Evolutionary conservation across 2,888 invertebrate species (phyloP).

Genomic region (Scrobipalpa atriplicella): DNA sequence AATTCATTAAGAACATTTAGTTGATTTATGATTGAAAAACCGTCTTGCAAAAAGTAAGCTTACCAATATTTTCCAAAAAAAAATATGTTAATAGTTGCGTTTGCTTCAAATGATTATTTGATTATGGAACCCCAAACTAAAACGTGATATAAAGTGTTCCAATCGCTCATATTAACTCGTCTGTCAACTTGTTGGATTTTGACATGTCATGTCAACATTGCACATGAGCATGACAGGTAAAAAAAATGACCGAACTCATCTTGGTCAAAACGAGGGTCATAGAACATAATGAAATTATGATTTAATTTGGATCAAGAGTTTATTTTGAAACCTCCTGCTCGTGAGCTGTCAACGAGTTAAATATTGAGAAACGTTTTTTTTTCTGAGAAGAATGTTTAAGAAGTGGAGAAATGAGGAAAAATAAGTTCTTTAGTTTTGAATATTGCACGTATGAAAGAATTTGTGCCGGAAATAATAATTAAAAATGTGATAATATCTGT

Average conservation of each 20-base stretch:
- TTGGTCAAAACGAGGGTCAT: slow-evolving; percentile 41
- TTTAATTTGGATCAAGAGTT: slow-evolving; percentile 63
- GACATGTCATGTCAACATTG: slow-evolving; percentile 66
- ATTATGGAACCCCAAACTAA: slow-evolving; percentile 41
- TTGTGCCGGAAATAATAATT: background rate
- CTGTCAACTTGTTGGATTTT: slow-evolving; percentile 67
- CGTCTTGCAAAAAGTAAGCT: too few relatives aligned
- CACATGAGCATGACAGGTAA: slow-evolving; percentile 58
- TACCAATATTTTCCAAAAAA: too few relatives aligned
- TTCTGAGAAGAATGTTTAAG: background rate
- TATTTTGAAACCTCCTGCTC: slow-evolving; percentile 36
- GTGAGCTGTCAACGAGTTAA: background rate
- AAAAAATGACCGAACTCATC: slow-evolving; percentile 45
- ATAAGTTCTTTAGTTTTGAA: background rate
- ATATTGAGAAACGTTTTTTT: background rate
- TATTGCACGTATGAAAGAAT: background rate
- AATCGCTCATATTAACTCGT: slow-evolving; percentile 72
- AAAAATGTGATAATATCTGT: background rate
- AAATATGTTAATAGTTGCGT: background rate
- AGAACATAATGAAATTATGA: slow-evolving; percentile 38
- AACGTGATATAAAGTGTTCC: slow-evolving; percentile 48
- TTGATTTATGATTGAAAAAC: too few relatives aligned
- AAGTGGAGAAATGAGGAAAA: background rate
- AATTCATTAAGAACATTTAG: too few relatives aligned
- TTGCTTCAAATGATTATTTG: background rate